Conservation (phyloP, 2,888 invertebrate genomes). For the Homarus gammarus region DNA sequence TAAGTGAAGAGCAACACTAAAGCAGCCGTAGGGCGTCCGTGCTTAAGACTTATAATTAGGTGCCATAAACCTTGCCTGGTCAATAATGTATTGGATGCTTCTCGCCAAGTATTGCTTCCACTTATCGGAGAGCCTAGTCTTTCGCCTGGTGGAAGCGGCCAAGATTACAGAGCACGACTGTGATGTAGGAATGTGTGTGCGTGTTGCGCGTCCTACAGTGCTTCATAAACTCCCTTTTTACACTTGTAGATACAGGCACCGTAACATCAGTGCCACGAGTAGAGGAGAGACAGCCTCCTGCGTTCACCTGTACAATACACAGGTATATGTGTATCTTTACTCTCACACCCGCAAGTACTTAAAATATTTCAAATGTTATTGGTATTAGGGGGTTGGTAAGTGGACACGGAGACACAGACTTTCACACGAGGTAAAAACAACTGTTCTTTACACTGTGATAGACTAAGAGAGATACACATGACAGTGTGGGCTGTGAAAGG, state of each 20-base stretch:
- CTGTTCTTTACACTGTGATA: no score
- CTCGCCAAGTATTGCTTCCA: constrained; percentile 13
- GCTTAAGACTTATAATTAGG: constrained; percentile 38
- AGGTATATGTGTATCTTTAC: no score
- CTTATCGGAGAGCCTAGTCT: background rate
- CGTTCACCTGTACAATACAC: no score
- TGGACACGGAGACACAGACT: no score
- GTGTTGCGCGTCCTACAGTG: background rate
- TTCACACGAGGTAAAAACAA: no score
- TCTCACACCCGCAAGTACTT: no score
- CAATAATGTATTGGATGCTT: constrained; percentile 15
- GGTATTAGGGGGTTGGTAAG: no score
- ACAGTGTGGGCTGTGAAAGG: no score
- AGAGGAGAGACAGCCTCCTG: no score
- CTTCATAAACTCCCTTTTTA: background rate
- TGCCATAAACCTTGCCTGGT: constrained; percentile 39
- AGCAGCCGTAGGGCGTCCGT: constrained; percentile 34
- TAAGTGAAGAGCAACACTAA: constrained; percentile 11
- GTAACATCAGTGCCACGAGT: no score
- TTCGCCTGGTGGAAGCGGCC: background rate
- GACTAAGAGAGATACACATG: no score
- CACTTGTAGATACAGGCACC: background rate
- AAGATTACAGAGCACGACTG: background rate
- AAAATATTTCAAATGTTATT: no score
- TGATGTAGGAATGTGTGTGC: background rate